These are phyloP conservation scores for Erebia aethiops DNA, from an alignment of 2,888 invertebrate species.

Conservation along the genomic window DNA sequence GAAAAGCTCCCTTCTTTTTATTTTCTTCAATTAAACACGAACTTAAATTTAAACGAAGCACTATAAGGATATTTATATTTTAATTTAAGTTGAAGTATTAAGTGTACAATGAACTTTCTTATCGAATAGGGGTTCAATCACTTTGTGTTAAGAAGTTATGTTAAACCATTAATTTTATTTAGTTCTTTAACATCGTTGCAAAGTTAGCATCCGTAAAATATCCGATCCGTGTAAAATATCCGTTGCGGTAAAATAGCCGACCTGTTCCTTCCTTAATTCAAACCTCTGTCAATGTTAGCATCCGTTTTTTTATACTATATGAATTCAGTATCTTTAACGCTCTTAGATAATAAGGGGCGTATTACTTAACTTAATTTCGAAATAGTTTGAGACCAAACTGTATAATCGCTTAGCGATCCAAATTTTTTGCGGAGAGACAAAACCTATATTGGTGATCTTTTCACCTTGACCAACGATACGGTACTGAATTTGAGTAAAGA, in stretches of 20 bases:
- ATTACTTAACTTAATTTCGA: not conserved
- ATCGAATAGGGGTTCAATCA: conserved; percentile 12
- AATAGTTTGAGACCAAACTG: not conserved
- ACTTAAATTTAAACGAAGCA: not conserved
- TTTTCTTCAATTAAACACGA: not conserved
- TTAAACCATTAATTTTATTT: not conserved
- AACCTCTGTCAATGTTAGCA: no score
- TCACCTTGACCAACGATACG: not conserved
- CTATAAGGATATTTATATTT: not conserved
- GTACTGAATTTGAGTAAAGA: not conserved
- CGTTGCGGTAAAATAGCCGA: not conserved
- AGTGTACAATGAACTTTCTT: conserved; percentile 1
- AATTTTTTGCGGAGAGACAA: not conserved
- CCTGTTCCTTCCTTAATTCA: not conserved
- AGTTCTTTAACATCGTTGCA: not conserved
- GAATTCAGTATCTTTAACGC: no score
- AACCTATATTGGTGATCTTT: not conserved
- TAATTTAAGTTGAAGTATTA: not conserved
- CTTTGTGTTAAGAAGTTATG: not conserved
- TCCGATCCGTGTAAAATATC: not conserved
- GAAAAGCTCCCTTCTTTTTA: no score
- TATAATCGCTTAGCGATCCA: not conserved
- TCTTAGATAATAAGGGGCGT: no score
- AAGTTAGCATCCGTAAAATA: not conserved
- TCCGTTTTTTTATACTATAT: no score